Percentiles rank a stretch among this genome's conserved stretches.
Evolutionary conservation across 2,888 invertebrate genomes (phyloP).

Genomic region (Eristalis arbustorum): DNA sequence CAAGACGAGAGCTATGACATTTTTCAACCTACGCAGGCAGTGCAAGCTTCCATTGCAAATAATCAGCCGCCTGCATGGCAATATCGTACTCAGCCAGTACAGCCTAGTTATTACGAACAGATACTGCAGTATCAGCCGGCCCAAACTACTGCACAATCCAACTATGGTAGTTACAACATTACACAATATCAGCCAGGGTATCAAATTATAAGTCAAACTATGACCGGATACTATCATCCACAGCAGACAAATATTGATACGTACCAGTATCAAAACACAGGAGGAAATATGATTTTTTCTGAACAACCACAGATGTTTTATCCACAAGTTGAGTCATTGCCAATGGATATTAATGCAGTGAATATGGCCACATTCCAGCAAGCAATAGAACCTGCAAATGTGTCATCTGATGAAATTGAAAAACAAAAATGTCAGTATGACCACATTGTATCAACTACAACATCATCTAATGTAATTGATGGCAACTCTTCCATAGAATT

Average conservation of each 20-base stretch:
- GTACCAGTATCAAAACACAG: constrained; percentile 73
- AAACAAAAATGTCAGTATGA: constrained; percentile 50
- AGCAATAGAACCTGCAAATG: constrained; percentile 67
- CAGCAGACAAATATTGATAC: constrained; percentile 71
- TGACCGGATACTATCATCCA: constrained; percentile 75
- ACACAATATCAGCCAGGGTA: constrained; percentile 76
- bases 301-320: constrained; percentile 70
- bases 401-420: constrained; percentile 5
- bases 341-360: constrained; percentile 44
- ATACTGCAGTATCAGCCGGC: constrained; percentile 77
- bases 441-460: constrained; percentile 67
- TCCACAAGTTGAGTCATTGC: constrained; percentile 55
- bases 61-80: constrained; percentile 63
- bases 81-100: constrained; percentile 59
- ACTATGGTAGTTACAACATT: constrained; percentile 60
- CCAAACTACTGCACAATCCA: constrained; percentile 62
- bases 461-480: constrained; percentile 71
- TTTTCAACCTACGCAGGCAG: constrained; percentile 36
- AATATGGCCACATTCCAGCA: constrained; percentile 61
- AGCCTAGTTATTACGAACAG: constrained; percentile 77
- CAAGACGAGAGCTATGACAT: constrained; percentile 39
- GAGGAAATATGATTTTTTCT: constrained; percentile 68
- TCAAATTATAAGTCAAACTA: constrained; percentile 72
- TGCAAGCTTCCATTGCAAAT: constrained; percentile 45
- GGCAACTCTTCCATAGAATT: constrained; percentile 74